phyloP scores from a whole-genome alignment of 2,797 vertebrate species.

The Carcharodon carcharias region DNA sequence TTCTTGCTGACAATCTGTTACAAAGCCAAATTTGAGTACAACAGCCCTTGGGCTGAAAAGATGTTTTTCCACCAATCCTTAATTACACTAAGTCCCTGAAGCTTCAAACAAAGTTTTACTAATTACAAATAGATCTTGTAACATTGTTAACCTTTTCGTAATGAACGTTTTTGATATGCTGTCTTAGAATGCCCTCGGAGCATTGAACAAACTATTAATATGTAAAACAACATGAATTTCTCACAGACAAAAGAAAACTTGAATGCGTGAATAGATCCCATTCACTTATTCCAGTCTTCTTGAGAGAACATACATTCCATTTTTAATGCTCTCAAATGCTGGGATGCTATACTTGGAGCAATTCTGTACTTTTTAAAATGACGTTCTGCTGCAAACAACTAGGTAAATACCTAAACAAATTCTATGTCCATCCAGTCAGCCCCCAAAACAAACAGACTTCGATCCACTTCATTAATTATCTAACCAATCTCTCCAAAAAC shows the following conservation, averaged over 20 bases:
- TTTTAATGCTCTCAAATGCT: background rate
- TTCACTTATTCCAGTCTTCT: background rate
- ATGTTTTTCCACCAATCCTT: background rate
- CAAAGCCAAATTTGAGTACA: background rate
- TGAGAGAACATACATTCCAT: background rate
- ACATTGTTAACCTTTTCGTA: slow-evolving; percentile 20
- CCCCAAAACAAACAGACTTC: background rate
- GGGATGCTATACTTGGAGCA: background rate
- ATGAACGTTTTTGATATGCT: slow-evolving; percentile 1
- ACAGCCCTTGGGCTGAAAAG: background rate
- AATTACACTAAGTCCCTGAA: background rate
- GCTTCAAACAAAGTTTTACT: slow-evolving; percentile 25
- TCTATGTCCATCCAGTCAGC: background rate
- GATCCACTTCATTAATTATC: background rate
- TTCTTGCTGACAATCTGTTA: slow-evolving; percentile 30
- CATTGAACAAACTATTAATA: background rate
- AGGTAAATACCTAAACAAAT: background rate
- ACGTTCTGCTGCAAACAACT: background rate
- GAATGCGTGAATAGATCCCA: background rate
- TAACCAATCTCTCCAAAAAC: background rate
- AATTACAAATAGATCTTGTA: slow-evolving; percentile 25
- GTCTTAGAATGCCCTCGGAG: background rate
- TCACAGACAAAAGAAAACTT: background rate
- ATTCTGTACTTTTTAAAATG: slow-evolving; percentile 19
- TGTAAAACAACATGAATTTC: background rate